Base-by-base conservation (phyloP, 53 echinoderm and acorn worm species). In the Glandiceps talaboti region DNA sequence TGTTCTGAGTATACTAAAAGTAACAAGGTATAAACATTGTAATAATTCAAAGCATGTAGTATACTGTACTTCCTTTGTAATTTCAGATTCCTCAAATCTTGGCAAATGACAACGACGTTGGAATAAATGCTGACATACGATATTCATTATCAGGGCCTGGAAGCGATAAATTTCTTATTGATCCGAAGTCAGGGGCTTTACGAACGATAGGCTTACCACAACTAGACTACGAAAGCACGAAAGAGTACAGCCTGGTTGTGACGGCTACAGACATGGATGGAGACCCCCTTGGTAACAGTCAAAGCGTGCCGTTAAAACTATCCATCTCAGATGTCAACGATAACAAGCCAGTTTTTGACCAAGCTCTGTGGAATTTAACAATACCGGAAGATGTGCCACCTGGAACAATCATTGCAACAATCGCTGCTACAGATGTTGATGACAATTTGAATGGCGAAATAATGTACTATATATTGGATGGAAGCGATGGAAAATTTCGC, bases 251-350 rank as follows among this genome's bases (percentile, higher is more conserved):
- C 64, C 64, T 45, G 64, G 20, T 12, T 12, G 64, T 45, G 64
- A 45, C 64, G 64, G 64, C 64, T 12, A 45, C 64, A 12, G 64
- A 45, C 20, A 12, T 45, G 20, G 64, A 45, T 45, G 64, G 64
- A 6, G 6, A 6, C 20, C 6, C 20, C 6, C 6, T 12, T 6
- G 64, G 64, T 45, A 12, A 12, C 6, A 12, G 6, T 6, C 6
- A 45, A 6, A 45, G 6, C 20, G 64, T 20, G 6, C 6, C 6
- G 6, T 45, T 94, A 1, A 31, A 31, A 25, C 79, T 94, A 72
- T 88, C 80, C 26, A 84, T 94, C 0, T n/a, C 81, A 10, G 94
- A 94, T 79, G 85, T 88, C 73, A 94, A 94, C 32, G 94, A 94
- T 84, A 94, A 90, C 78, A 86, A 91, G 0, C 94, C 94, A 29